Base-by-base conservation (phyloP, 2,888 invertebrate genomes). In the Diploptera punctata region DNA sequence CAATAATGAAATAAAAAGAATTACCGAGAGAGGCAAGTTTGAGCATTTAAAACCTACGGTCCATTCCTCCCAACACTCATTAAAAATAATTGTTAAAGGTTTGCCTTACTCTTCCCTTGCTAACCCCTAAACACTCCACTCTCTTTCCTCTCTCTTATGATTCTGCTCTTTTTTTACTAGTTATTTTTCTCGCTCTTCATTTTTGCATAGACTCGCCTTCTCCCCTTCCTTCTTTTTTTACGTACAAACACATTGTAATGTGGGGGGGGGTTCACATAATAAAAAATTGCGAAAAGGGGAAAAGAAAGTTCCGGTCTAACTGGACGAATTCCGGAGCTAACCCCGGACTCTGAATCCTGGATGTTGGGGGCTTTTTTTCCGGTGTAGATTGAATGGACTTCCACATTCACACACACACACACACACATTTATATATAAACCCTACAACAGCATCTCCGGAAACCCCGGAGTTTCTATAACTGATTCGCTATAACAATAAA, bases 361-460 rank as follows among this genome's bases (percentile, higher is more conserved):
- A 57, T 33, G 43, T 69, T 69, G 31, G 31, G 44, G 26, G 26
- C 26, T 31, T 61, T 69, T 69, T 69, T 69, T 69, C 69, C 69
- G 60, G 69, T 13, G 69, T 44, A 60, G 68, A 68, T 69, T 60
- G 69, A 69, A 69, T 69, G 69, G 61, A 60, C 57, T 69, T 60
- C 69, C 65, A 65, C 47, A 44, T n/a, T n/a, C n/a, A n/a, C n/a
- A n/a, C n/a, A n/a, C n/a, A n/a, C n/a, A n/a, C n/a, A n/a, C n/a
- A n/a, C n/a, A n/a, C n/a, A n/a, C n/a, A n/a, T n/a, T n/a, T n/a
- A n/a, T n/a, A n/a, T 26, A 62, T 47, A 47, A 65, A 26, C 26
- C 65, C 65, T 26, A 47, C 57, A 57, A 57, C 26, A 57, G 16
- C 57, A 57, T 5, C 47, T n/a, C 65, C 65, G 65, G 65, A 65